These are phyloP conservation scores for Rafetus swinhoei DNA, from an alignment of 2,113 vertebrate genomes.

Conservation along the genomic window DNA sequence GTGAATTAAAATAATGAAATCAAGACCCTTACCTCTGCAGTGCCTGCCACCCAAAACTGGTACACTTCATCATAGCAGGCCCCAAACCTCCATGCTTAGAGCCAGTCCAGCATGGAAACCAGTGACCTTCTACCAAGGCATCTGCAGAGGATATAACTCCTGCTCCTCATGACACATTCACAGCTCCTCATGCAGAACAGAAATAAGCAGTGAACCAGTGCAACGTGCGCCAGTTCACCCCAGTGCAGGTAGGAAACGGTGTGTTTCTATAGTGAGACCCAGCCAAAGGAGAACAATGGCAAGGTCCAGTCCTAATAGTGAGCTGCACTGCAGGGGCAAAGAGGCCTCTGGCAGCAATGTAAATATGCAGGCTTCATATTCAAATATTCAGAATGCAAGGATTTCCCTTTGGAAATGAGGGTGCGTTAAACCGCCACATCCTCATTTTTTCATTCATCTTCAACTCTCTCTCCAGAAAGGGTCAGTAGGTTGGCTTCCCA, in stretches of 20 bases:
- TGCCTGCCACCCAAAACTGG: neutral
- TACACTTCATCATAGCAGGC: neutral
- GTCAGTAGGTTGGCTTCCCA: neutral
- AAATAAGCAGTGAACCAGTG: neutral
- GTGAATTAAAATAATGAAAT: neutral
- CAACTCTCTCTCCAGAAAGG: neutral
- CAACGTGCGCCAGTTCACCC: fast-evolving
- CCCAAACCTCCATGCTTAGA: fast-evolving
- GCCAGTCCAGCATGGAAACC: neutral
- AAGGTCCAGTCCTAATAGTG: neutral
- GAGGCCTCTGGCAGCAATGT: neutral
- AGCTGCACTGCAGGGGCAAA: neutral
- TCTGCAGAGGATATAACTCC: neutral
- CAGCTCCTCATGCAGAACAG: neutral
- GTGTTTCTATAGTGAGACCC: neutral
- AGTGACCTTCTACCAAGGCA: fast-evolving
- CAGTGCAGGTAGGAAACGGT: neutral
- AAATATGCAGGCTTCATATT: neutral
- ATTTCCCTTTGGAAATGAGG: neutral
- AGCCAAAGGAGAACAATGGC: neutral
- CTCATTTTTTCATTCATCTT: neutral
- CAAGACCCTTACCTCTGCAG: neutral
- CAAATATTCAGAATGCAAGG: fast-evolving
- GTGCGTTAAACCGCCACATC: neutral
- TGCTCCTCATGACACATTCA: neutral